phyloP scores from a whole-genome alignment of 35 echinoderm and acorn worm genomes.

The Heliocidaris erythrogramma region DNA sequence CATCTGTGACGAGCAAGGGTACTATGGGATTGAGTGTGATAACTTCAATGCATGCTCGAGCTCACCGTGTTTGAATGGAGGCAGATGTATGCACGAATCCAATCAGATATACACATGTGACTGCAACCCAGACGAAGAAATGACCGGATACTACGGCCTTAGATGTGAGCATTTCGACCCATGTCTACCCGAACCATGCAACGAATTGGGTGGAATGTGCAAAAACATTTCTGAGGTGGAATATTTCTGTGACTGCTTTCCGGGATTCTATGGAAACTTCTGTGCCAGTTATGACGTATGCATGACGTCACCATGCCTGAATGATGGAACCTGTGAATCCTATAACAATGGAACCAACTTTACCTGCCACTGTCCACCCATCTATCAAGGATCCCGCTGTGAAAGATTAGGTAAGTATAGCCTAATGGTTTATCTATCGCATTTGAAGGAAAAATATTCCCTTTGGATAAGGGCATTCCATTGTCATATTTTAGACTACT shows the following conservation, averaged over 20 bases:
- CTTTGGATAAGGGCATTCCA: not conserved
- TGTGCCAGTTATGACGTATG: slow-evolving; percentile 53
- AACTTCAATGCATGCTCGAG: slow-evolving; percentile 43
- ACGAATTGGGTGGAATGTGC: slow-evolving; percentile 36
- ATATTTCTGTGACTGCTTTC: slow-evolving; percentile 50
- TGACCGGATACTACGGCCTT: slow-evolving; percentile 50
- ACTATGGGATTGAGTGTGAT: slow-evolving; percentile 40
- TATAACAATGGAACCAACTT: slow-evolving; percentile 6
- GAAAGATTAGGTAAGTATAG: slow-evolving; percentile 44
- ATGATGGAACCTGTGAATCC: slow-evolving; percentile 4
- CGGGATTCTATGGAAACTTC: slow-evolving; percentile 34
- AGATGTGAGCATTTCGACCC: slow-evolving; percentile 37
- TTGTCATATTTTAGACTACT: not conserved
- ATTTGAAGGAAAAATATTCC: not conserved
- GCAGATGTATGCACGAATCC: not conserved
- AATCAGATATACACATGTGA: slow-evolving; percentile 45
- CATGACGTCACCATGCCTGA: slow-evolving; percentile 34
- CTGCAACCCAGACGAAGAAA: slow-evolving; percentile 19
- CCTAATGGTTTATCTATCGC: not conserved
- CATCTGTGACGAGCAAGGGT: not conserved
- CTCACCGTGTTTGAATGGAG: slow-evolving; percentile 46
- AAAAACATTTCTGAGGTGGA: slow-evolving; percentile 20
- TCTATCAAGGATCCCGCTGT: slow-evolving; percentile 22
- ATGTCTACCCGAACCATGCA: slow-evolving; percentile 28
- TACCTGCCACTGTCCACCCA: slow-evolving; percentile 27